These are phyloP conservation scores for Polyommatus iphigenia DNA, from an alignment of 2,888 invertebrate genomes.

Conservation along the genomic window DNA sequence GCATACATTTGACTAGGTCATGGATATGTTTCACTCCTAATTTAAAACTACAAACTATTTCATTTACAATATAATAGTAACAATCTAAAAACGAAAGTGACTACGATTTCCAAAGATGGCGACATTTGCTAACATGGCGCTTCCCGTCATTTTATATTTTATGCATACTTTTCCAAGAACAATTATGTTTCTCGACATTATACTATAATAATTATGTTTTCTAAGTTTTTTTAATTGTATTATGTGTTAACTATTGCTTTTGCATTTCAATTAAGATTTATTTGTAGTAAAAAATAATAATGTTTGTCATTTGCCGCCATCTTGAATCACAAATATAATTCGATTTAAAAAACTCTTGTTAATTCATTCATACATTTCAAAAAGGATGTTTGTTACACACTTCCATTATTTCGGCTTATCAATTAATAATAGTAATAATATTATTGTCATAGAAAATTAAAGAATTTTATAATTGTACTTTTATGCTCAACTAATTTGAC, in stretches of 20 bases:
- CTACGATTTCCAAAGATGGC: conserved; percentile 29
- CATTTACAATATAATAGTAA: conserved; percentile 50
- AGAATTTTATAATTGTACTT: not conserved
- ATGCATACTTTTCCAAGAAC: not conserved
- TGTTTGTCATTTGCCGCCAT: conserved; percentile 6
- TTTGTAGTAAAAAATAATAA: too few species aligned
- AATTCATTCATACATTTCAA: conserved; percentile 17
- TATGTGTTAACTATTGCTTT: not conserved
- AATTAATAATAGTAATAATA: not conserved
- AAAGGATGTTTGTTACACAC: not conserved
- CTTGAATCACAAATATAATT: not conserved
- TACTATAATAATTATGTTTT: not conserved
- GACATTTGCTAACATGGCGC: not conserved
- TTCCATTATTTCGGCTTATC: conserved; percentile 2
- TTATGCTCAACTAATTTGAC: not conserved
- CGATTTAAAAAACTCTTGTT: not conserved
- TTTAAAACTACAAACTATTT: conserved; percentile 50
- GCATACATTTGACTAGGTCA: conserved; percentile 56
- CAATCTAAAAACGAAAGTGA: conserved; percentile 46
- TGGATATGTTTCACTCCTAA: conserved; percentile 64
- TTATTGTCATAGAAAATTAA: conserved; percentile 19
- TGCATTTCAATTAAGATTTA: too few species aligned
- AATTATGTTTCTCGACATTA: not conserved
- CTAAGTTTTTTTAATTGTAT: not conserved
- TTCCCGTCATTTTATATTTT: not conserved